These are phyloP conservation scores for Apoderus coryli DNA, from an alignment of 2,888 invertebrate species.

Conservation along the genomic window DNA sequence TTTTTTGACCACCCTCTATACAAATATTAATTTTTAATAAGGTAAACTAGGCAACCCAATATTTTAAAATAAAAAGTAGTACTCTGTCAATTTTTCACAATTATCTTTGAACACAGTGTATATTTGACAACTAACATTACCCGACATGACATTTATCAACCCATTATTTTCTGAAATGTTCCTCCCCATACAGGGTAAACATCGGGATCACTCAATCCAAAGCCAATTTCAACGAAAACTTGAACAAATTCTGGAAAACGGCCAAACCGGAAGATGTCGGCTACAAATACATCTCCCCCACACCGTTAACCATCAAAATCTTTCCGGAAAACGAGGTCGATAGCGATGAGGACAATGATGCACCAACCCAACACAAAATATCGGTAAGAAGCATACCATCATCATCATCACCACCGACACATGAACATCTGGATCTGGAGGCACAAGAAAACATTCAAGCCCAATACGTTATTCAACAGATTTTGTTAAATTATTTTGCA, in stretches of 20 bases:
- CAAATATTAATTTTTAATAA: too few relatives aligned
- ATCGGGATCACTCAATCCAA: too few relatives aligned
- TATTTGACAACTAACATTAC: too few relatives aligned
- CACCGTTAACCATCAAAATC: conserved; percentile 10
- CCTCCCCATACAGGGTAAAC: too few relatives aligned
- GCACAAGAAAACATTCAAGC: conserved; percentile 11
- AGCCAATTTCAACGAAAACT: conserved; percentile 18
- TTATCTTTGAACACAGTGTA: too few relatives aligned
- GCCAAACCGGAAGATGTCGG: conserved; percentile 20
- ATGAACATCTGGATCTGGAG: conserved; percentile 6
- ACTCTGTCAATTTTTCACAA: too few relatives aligned
- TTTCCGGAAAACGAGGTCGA: conserved; percentile 9
- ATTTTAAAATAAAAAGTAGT: too few relatives aligned
- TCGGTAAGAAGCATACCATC: conserved; percentile 15
- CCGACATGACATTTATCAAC: too few relatives aligned
- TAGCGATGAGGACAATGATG: background rate
- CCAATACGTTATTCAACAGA: conserved; percentile 10
- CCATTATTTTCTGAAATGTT: too few relatives aligned
- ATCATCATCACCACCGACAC: conserved; percentile 1
- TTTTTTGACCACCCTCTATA: too few relatives aligned
- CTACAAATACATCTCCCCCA: conserved; percentile 23
- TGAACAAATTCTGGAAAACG: conserved; percentile 21
- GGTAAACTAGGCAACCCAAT: too few relatives aligned
- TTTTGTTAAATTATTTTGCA: conserved; percentile 21
- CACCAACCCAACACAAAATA: conserved; percentile 9